phyloP scores from a whole-genome alignment of 2,888 invertebrate genomes.

The Chesias legatella region DNA sequence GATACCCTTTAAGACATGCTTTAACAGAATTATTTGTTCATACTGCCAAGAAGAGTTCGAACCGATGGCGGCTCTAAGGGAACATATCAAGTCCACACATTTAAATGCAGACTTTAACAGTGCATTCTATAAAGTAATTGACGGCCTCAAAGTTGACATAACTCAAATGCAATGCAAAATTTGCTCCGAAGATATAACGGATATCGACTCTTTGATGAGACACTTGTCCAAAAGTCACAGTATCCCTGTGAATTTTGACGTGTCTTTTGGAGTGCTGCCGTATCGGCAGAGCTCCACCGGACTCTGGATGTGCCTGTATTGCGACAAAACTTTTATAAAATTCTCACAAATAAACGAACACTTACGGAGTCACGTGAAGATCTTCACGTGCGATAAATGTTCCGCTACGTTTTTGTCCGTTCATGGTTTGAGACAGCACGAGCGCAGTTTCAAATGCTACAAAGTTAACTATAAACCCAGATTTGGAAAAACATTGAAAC shows the following conservation, averaged over 20 bases:
- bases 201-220: conserved; percentile 60
- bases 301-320: conserved; percentile 66
- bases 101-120: conserved; percentile 64
- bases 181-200: conserved; percentile 51
- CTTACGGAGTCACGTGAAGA: conserved; percentile 64
- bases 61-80: conserved; percentile 60
- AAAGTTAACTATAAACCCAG: conserved; percentile 67
- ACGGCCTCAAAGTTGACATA: conserved; percentile 67
- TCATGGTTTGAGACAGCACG: conserved; percentile 65
- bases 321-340: conserved; percentile 62
- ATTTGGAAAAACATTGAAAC: conserved; percentile 65
- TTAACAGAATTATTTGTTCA: conserved; percentile 70
- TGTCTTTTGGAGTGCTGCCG: conserved; percentile 67
- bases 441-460: conserved; percentile 66
- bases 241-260: conserved; percentile 61
- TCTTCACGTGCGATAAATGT: conserved; percentile 69
- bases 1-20: conserved; percentile 70
- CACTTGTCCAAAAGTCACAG: conserved; percentile 61
- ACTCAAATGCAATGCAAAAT: conserved; percentile 63
- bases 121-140: conserved; percentile 70
- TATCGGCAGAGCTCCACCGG: conserved; percentile 59
- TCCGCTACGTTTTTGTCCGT: conserved; percentile 67
- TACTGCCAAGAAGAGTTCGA: conserved; percentile 72
- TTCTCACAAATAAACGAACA: conserved; percentile 71
- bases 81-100: conserved; percentile 60